Conservation (phyloP, 2,113 vertebrate genomes). For the Nerophis ophidion region DNA sequence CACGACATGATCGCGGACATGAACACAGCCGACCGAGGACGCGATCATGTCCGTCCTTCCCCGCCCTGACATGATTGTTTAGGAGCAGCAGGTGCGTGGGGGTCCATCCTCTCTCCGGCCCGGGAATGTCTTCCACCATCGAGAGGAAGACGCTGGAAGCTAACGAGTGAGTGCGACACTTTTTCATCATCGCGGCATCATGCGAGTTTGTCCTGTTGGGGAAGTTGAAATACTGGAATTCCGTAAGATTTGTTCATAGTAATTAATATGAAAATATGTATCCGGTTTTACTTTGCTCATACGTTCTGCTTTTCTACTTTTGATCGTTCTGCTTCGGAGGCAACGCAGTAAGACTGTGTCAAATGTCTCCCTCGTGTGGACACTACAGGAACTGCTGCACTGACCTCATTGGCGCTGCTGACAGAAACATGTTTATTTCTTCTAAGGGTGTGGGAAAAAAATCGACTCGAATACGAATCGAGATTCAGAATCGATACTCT, state of each 20-base stretch:
- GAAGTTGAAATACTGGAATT: no score
- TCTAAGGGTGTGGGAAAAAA: no score
- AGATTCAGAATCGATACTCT: no score
- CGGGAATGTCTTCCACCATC: conserved; percentile 89
- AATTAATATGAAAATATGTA: no score
- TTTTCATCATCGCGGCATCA: not conserved
- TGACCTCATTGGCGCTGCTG: no score
- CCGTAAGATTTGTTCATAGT: no score
- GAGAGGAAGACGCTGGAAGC: conserved; percentile 93
- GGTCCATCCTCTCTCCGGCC: conserved; percentile 20
- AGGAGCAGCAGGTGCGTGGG: not conserved
- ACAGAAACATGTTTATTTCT: no score
- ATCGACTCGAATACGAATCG: no score
- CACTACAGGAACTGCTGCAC: not conserved
- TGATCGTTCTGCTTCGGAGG: not conserved
- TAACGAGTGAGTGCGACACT: conserved; percentile 82
- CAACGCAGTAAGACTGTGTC: not conserved
- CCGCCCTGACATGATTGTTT: conserved; percentile 13
- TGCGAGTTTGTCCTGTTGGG: no score
- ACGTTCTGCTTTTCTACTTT: not conserved
- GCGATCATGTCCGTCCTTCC: no score
- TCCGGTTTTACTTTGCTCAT: no score
- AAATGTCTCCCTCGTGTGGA: conserved; percentile 41
- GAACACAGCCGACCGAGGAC: conserved; percentile 6
- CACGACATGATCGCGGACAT: conserved; percentile 42